Evolutionary conservation across 1,140 invertebrate species (phyloP).

Genomic region (Glomeris maerens): DNA sequence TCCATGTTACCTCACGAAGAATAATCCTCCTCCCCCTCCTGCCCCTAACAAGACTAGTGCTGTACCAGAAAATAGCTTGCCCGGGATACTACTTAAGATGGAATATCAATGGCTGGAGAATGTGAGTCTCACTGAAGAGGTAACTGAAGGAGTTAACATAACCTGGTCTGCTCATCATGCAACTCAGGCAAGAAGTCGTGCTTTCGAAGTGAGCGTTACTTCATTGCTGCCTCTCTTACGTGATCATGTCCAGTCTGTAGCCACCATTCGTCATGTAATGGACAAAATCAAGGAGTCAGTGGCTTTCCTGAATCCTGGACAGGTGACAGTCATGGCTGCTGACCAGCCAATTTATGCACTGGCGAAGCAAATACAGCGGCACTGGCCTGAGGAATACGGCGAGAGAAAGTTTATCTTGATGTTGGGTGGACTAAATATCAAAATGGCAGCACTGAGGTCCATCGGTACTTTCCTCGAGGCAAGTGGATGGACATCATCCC

Average conservation of each 20-base stretch:
- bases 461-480: too few relatives aligned
- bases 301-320: slow-evolving; percentile 14
- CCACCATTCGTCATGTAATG: neutral
- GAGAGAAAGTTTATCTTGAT: slow-evolving; percentile 6
- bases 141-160: too few relatives aligned
- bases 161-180: too few relatives aligned
- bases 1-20: too few relatives aligned
- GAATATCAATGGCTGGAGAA: neutral
- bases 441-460: neutral
- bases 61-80: too few relatives aligned
- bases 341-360: slow-evolving; percentile 19
- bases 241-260: neutral
- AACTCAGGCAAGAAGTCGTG: too few relatives aligned
- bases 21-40: too few relatives aligned
- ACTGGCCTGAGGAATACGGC: slow-evolving; percentile 7
- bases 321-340: slow-evolving; percentile 14
- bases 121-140: neutral
- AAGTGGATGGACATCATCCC: neutral
- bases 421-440: slow-evolving; percentile 3
- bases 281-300: neutral
- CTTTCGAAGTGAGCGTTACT: too few relatives aligned
- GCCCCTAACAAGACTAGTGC: too few relatives aligned
- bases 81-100: too few relatives aligned
- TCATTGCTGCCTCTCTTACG: neutral
- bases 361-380: slow-evolving; percentile 12